These are phyloP conservation scores for Crossaster papposus DNA, from an alignment of 53 echinoderm and acorn worm genomes.

Conservation along the genomic window DNA sequence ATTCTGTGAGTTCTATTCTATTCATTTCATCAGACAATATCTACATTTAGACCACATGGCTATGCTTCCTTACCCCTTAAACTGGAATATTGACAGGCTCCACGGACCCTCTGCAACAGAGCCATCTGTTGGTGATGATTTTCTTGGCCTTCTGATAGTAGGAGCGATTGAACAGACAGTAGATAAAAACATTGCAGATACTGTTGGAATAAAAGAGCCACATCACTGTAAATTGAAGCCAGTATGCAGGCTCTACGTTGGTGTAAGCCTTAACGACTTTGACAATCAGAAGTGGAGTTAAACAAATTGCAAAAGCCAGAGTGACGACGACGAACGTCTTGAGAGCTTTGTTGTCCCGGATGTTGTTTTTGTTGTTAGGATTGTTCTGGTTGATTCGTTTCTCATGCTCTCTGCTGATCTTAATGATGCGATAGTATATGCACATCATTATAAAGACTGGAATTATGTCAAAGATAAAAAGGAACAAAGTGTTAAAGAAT, in stretches of 20 bases:
- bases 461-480: background rate
- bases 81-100: background rate
- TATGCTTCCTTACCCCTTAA: background rate
- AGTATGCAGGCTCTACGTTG: background rate
- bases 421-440: constrained; percentile 7
- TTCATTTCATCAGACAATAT: too few relatives aligned
- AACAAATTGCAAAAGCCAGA: background rate
- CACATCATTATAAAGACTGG: background rate
- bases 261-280: background rate
- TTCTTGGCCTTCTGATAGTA: background rate
- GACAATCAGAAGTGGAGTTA: background rate
- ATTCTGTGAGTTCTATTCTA: too few relatives aligned
- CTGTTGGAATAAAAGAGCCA: background rate
- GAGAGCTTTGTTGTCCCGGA: background rate
- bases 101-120: background rate
- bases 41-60: background rate
- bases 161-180: constrained; percentile 1
- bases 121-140: background rate
- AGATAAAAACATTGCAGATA: constrained; percentile 1
- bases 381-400: background rate
- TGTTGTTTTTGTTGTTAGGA: background rate
- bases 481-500: background rate
- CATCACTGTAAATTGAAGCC: background rate
- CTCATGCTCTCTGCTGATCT: background rate
- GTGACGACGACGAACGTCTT: background rate